phyloP scores from a whole-genome alignment of 2,888 invertebrate species.

The Hypolimnas misippus region DNA sequence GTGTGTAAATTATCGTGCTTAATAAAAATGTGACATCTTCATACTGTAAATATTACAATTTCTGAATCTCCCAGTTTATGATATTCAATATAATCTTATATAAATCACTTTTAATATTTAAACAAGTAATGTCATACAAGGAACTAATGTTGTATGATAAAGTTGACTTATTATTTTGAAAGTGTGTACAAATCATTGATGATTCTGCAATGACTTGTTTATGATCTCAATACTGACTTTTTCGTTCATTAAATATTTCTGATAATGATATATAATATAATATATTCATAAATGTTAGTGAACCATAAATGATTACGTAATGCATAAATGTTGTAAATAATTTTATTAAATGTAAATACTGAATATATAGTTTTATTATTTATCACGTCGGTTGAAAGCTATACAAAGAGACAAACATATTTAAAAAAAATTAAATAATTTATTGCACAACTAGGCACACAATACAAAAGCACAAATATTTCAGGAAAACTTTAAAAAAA shows the following conservation, averaged over 20 bases:
- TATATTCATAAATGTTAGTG: slow-evolving; percentile 41
- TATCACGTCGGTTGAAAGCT: slow-evolving; percentile 18
- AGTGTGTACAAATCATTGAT: slow-evolving; percentile 23
- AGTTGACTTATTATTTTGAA: slow-evolving; percentile 13
- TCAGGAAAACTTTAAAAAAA: slow-evolving; percentile 4
- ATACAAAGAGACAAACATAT: slow-evolving; percentile 35
- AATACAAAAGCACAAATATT: slow-evolving; percentile 32
- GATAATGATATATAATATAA: slow-evolving; percentile 31
- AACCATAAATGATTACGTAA: slow-evolving; percentile 38
- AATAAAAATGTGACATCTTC: slow-evolving; percentile 35
- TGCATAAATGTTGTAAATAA: slow-evolving; percentile 67
- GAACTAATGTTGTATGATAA: slow-evolving; percentile 18
- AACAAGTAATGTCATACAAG: slow-evolving; percentile 13
- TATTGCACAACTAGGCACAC: slow-evolving; percentile 56
- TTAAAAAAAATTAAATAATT: slow-evolving; percentile 54
- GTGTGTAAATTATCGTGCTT: slow-evolving; percentile 42
- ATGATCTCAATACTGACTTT: slow-evolving; percentile 22
- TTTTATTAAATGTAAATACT: slow-evolving; percentile 57
- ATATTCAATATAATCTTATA: slow-evolving; percentile 25
- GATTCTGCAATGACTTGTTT: slow-evolving; percentile 22
- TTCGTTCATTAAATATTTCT: slow-evolving; percentile 28
- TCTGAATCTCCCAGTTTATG: slow-evolving; percentile 40
- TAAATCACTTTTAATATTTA: slow-evolving; percentile 13
- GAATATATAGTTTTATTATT: slow-evolving; percentile 49
- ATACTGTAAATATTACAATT: slow-evolving; percentile 39